phyloP scores from a whole-genome alignment of 2,888 invertebrate species.

The Zygaena filipendulae region DNA sequence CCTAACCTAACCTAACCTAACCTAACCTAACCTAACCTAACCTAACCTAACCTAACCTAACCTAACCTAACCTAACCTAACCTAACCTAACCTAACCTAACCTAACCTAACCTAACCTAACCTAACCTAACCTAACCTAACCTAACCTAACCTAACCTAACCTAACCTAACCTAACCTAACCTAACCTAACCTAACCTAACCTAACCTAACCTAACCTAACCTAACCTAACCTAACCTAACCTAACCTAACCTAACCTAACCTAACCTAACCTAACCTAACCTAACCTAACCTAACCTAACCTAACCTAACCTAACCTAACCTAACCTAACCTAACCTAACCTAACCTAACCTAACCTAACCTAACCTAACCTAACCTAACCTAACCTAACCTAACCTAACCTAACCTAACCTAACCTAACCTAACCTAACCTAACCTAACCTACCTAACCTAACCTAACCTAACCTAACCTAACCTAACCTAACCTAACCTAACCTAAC shows the following conservation, averaged over 20 bases:
- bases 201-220: slow-evolving; percentile 15
- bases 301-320: slow-evolving; percentile 18
- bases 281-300: slow-evolving; percentile 20
- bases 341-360: slow-evolving; percentile 19
- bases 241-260: slow-evolving; percentile 19
- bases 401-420: slow-evolving; percentile 17
- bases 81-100: slow-evolving; percentile 3
- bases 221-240: slow-evolving; percentile 17
- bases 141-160: no score
- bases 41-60: no score
- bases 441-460: slow-evolving; percentile 12
- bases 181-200: slow-evolving; percentile 17
- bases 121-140: no score
- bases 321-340: slow-evolving; percentile 19
- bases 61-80: slow-evolving; percentile 4
- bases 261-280: slow-evolving; percentile 17
- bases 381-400: slow-evolving; percentile 19
- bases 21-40: slow-evolving; percentile 3
- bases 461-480: no score
- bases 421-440: no score
- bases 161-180: no score
- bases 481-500: no score
- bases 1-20: no score
- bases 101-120: no score
- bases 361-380: no score